phyloP scores from a whole-genome alignment of 2,888 invertebrate species.

The Sepiola atlantica region DNA sequence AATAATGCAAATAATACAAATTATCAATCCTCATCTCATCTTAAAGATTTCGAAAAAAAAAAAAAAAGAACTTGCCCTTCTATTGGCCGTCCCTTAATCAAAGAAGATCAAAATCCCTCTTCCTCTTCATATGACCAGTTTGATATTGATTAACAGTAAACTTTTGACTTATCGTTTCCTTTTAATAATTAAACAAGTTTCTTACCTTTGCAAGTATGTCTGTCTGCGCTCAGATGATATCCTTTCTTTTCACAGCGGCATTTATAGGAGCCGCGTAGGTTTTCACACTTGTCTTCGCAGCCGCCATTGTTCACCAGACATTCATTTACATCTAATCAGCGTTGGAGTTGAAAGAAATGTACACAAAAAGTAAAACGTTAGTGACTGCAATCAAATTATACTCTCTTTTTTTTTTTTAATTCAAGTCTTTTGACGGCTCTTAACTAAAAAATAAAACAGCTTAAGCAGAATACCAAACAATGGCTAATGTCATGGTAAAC shows the following conservation, averaged over 20 bases:
- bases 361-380: background rate
- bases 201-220: slow-evolving; percentile 56
- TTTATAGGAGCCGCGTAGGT: slow-evolving; percentile 53
- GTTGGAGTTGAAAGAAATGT: background rate
- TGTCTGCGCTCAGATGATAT: slow-evolving; percentile 51
- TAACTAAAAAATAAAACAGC: background rate
- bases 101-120: no score
- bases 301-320: slow-evolving; percentile 53
- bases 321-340: slow-evolving; percentile 56
- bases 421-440: background rate
- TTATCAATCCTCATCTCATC: no score
- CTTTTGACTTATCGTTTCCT: background rate
- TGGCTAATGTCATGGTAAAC: background rate
- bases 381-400: background rate
- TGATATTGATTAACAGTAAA: background rate
- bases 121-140: no score
- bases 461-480: background rate
- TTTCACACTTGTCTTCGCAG: slow-evolving; percentile 54
- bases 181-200: background rate
- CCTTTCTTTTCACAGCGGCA: slow-evolving; percentile 56
- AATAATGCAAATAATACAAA: no score
- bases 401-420: background rate
- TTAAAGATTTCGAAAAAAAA: no score
- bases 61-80: no score
- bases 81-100: no score